A percentile compares a stretch with the other conserved stretches of the same genome.
Conservation (phyloP, 2,113 vertebrate species). For the Argyrosomus japonicus region DNA sequence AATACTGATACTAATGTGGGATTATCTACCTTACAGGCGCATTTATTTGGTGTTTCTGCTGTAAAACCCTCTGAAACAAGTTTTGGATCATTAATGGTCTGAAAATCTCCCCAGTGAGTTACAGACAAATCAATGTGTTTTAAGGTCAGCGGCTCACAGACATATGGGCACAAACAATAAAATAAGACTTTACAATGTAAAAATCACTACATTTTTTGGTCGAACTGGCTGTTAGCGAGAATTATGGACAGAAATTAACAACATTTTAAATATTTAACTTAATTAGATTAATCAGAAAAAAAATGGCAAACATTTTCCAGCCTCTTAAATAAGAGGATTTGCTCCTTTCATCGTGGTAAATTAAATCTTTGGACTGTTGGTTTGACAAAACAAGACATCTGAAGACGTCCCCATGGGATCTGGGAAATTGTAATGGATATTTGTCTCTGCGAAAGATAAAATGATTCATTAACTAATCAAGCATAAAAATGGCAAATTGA, state of each 20-base stretch:
- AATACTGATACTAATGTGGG: neutral
- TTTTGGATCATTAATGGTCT: neutral
- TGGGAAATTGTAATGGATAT: neutral
- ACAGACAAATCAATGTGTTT: neutral
- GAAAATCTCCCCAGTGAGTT: neutral
- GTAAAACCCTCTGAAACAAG: neutral
- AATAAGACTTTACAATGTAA: neutral
- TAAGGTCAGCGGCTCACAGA: neutral
- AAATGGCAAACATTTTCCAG: neutral
- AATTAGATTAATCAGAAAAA: neutral
- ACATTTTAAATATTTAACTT: neutral
- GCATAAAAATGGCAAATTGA: neutral
- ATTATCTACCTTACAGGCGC: neutral
- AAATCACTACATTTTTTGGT: neutral
- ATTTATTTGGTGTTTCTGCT: constrained; percentile 3
- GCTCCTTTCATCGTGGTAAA: too few relatives aligned
- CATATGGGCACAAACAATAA: too few relatives aligned
- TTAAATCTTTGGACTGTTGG: too few relatives aligned
- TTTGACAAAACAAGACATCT: neutral
- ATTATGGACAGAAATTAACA: neutral
- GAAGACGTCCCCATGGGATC: neutral
- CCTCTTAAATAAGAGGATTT: neutral
- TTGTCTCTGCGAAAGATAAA: neutral
- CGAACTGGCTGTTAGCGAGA: neutral
- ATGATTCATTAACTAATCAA: neutral